Evolutionary conservation across 1,140 invertebrate species (phyloP), one percentile per base, ranked within the genome.

Genomic region (Latrodectus geometricus): DNA sequence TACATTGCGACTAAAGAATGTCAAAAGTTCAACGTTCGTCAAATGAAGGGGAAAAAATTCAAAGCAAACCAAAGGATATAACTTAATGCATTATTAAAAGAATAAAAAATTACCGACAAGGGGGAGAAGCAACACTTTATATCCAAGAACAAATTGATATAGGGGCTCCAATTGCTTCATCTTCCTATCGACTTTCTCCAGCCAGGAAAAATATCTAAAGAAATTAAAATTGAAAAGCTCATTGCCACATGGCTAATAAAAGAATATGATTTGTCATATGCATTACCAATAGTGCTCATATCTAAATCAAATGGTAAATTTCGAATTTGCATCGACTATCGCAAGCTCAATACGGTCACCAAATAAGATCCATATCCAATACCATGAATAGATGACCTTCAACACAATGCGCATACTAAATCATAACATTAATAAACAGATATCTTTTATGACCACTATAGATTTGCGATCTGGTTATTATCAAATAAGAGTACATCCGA

Each of bases 401-500:
- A 5, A 0, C 17, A 23, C 56, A 52, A 76, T 20, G 21, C 8
- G 9, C n/a, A n/a, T n/a, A n/a, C n/a, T n/a, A n/a, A n/a, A n/a
- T n/a, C n/a, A n/a, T n/a, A n/a, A n/a, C n/a, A n/a, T n/a, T n/a
- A n/a, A n/a, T 7, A 76, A 11, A 5, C 50, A n/a, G 8, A 23
- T 50, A 0, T 17, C 50, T 23, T 76, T 21, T 20, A 76, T n/a
- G 49, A 49, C 89, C 3, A 90, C 90, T 0, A 88, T 93, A 0
- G 92, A 93, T 90, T 89, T 93, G 79, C 88, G 88, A 0, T 90
- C 89, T 35, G 93, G 93, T 0, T 94, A 92, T 86, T 90, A 91
- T 88, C 93, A 92, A 89, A n/a, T 92, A 88, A 23, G 90, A 2
- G 73, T 91, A 4, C 87, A 89, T 78, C 86, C 89, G 49, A 88